Conservation (phyloP, 2,888 invertebrate genomes). For the Pollenia amentaria region DNA sequence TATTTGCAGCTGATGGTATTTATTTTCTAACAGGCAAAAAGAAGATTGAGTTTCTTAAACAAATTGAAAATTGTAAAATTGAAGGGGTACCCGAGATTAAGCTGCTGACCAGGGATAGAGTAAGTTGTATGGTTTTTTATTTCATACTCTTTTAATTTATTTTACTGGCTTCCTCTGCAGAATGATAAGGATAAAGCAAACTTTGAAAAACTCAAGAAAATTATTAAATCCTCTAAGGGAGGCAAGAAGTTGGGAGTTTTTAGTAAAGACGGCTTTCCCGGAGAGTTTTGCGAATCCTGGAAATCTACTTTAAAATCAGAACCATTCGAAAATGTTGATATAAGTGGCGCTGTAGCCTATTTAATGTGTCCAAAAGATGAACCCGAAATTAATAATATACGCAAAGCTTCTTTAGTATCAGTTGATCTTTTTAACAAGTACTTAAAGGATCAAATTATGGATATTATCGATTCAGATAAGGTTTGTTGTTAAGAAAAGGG, state of each 20-base stretch:
- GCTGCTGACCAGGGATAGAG: slow-evolving; percentile 95
- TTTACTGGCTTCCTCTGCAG: slow-evolving; percentile 84
- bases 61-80: slow-evolving; percentile 93
- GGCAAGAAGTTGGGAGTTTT: slow-evolving; percentile 96
- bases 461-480: slow-evolving; percentile 98
- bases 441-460: slow-evolving; percentile 98
- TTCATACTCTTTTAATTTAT: slow-evolving; percentile 11
- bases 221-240: slow-evolving; percentile 94
- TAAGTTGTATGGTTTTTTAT: slow-evolving; percentile 84
- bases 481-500: slow-evolving; percentile 83
- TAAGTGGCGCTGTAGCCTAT: slow-evolving; percentile 93
- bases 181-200: slow-evolving; percentile 97
- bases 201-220: slow-evolving; percentile 90
- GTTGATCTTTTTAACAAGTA: slow-evolving; percentile 98
- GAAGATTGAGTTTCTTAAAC: slow-evolving; percentile 97
- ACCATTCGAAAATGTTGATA: slow-evolving; percentile 93
- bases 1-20: slow-evolving; percentile 93
- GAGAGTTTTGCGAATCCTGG: slow-evolving; percentile 97
- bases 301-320: slow-evolving; percentile 90
- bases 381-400: slow-evolving; percentile 93
- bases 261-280: slow-evolving; percentile 96
- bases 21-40: slow-evolving; percentile 98
- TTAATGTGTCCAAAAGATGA: slow-evolving; percentile 98
- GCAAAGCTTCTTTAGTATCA: slow-evolving; percentile 96
- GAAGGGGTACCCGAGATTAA: slow-evolving; percentile 94